Base-by-base conservation (phyloP, 2,797 vertebrate species). In the Salmo trutta region DNA sequence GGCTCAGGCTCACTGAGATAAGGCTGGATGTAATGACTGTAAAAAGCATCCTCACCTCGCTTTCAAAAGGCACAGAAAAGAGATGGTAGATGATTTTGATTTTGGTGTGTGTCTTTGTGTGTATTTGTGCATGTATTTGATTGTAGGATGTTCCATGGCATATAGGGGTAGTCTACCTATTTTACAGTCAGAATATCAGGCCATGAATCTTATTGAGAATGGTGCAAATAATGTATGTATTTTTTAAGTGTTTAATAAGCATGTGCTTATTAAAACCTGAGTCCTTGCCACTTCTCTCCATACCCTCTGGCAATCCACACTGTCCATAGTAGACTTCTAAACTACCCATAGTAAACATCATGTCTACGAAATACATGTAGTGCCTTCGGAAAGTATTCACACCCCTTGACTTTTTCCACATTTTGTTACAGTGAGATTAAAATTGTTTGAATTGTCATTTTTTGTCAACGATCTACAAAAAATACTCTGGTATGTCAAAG, bases 11-110 rank as follows among this genome's bases (percentile, higher is more conserved):
- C 93, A 88, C 90, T 85, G 91, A 96, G 96, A 97, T 97, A 96
- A 96, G 96, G 95, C 96, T 94, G 92, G 90, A 96, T 96, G 95
- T 96, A 96, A 96, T 96, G 95, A 96, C 94, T 92, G 92, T 93
- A 95, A 94, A 95, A 94, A 94, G 91, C 75, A 78, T 86, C 79
- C 78, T 82, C 77, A 80, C 71, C 74, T 81, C 70, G 29, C 82
- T 81, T 82, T 88, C 77, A 24, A 74, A 86, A 81, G 75, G 76
- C 75, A 86, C 87, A 84, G 87, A 87, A 87, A 85, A 85, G 82
- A 84, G 87, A 87, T 89, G 88, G 77, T 82, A 83, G 91, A 91
- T 90, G 92, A 88, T 91, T 91, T 84, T 3, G 87, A 86, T 88
- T 87, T 89, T 81, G 86, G 86, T 74, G 53, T 21, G 10, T 73